Evolutionary conservation across 2,888 invertebrate genomes (phyloP).

Genomic region (Uropetala carovei): DNA sequence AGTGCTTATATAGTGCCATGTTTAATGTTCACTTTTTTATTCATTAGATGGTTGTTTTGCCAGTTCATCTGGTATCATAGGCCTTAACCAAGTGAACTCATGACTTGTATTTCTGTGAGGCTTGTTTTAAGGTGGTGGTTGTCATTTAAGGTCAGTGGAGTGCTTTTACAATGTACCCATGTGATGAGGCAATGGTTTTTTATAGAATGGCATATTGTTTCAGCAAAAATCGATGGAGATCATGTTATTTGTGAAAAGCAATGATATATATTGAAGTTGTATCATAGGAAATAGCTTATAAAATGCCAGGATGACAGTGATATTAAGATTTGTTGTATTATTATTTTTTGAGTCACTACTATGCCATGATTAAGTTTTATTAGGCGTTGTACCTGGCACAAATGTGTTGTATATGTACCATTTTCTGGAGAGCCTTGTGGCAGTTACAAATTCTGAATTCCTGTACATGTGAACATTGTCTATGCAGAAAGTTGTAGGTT

Average conservation of each 20-base stretch:
- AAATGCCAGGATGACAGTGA: conserved; percentile 55
- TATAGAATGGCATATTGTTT: conserved; percentile 48
- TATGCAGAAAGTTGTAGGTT: conserved; percentile 60
- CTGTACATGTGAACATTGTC: conserved; percentile 63
- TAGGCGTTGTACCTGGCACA: conserved; percentile 54
- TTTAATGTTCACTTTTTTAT: background rate
- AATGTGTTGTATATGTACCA: conserved; percentile 61
- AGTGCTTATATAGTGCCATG: background rate
- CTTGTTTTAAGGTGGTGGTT: conserved; percentile 50
- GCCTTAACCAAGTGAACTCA: conserved; percentile 44
- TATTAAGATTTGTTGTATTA: conserved; percentile 44
- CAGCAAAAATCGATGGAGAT: conserved; percentile 39
- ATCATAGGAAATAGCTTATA: conserved; percentile 41
- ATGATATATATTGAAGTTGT: conserved; percentile 62
- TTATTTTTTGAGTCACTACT: conserved; percentile 47
- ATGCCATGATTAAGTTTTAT: conserved; percentile 48
- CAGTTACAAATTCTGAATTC: conserved; percentile 62
- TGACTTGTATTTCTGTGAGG: conserved; percentile 47
- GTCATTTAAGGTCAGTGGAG: conserved; percentile 11
- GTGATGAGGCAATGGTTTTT: conserved; percentile 2
- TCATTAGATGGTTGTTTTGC: conserved; percentile 39
- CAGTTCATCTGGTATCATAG: conserved; percentile 34
- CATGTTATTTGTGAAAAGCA: conserved; percentile 54
- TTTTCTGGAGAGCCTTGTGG: conserved; percentile 55
- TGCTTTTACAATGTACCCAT: conserved; percentile 38